A percentile compares a stretch with the other conserved stretches of the same genome.
These are phyloP conservation scores for Eupeodes latifasciatus DNA, from an alignment of 2,888 invertebrate genomes.

Conservation along the genomic window DNA sequence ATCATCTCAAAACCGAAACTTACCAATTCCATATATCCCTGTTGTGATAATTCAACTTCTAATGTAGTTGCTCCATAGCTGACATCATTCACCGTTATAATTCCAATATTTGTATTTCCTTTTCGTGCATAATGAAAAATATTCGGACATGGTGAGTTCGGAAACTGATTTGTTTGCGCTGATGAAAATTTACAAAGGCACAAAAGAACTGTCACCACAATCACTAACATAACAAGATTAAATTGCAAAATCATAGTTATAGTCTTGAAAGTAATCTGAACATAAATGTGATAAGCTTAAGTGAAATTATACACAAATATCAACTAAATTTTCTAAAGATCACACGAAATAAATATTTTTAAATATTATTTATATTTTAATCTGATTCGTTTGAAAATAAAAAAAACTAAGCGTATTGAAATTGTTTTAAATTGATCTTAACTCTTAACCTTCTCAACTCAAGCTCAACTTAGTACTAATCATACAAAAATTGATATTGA, in stretches of 20 bases:
- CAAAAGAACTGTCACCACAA: conserved; percentile 1
- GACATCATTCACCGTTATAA: conserved; percentile 77
- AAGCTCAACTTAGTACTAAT: background rate
- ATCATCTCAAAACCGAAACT: conserved; percentile 31
- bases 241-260: background rate
- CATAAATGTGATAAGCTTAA: too few relatives aligned
- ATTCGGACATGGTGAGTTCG: conserved; percentile 27
- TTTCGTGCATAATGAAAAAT: conserved; percentile 16
- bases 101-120: conserved; percentile 25
- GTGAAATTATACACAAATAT: background rate
- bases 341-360: background rate
- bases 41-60: conserved; percentile 79
- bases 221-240: background rate
- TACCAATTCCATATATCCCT: conserved; percentile 76
- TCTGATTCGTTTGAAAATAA: background rate
- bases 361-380: background rate
- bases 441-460: background rate
- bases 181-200: background rate
- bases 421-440: background rate
- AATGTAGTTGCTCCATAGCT: conserved; percentile 54
- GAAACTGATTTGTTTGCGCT: background rate
- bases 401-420: background rate
- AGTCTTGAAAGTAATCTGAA: background rate
- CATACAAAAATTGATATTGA: background rate
- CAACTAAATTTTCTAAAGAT: background rate